phyloP scores from a whole-genome alignment of 2,888 invertebrate species.

The Ennomos fuscantarius region DNA sequence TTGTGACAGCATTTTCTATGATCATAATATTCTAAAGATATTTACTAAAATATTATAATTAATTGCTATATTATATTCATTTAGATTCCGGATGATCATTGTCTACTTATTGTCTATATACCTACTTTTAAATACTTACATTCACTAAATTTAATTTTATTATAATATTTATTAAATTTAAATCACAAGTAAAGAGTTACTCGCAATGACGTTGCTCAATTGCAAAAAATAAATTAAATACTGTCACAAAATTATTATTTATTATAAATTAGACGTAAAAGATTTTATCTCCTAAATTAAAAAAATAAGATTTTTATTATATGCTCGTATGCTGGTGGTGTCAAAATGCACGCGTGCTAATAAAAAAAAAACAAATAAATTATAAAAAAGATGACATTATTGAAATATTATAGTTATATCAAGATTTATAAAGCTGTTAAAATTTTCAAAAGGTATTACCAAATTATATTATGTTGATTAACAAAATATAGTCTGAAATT shows the following conservation, averaged over 20 bases:
- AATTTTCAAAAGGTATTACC: slow-evolving; percentile 27
- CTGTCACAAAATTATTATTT: slow-evolving; percentile 62
- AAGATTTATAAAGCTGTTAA: slow-evolving; percentile 26
- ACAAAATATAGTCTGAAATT: slow-evolving; percentile 1
- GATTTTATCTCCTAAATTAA: slow-evolving; percentile 72
- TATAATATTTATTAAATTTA: not conserved
- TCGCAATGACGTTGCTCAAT: slow-evolving; percentile 65
- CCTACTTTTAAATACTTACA: too few relatives aligned
- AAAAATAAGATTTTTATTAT: slow-evolving; percentile 66
- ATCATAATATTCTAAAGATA: slow-evolving; percentile 13
- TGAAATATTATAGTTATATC: slow-evolving; percentile 25
- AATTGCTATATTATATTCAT: too few relatives aligned
- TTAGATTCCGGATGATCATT: not conserved
- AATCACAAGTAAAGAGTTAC: not conserved
- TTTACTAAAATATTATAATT: slow-evolving; percentile 4
- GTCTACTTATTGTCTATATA: too few relatives aligned
- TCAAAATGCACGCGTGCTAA: slow-evolving; percentile 80
- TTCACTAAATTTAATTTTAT: too few relatives aligned
- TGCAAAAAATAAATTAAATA: slow-evolving; percentile 54
- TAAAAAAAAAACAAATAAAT: slow-evolving; percentile 42
- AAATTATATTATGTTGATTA: slow-evolving; percentile 16
- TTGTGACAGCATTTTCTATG: slow-evolving; percentile 62
- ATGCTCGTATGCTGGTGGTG: slow-evolving; percentile 76
- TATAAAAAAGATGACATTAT: slow-evolving; percentile 52
- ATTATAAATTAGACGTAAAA: slow-evolving; percentile 66